Base-by-base conservation (phyloP, 2,888 invertebrate species). In the Meandrusa payeni region DNA sequence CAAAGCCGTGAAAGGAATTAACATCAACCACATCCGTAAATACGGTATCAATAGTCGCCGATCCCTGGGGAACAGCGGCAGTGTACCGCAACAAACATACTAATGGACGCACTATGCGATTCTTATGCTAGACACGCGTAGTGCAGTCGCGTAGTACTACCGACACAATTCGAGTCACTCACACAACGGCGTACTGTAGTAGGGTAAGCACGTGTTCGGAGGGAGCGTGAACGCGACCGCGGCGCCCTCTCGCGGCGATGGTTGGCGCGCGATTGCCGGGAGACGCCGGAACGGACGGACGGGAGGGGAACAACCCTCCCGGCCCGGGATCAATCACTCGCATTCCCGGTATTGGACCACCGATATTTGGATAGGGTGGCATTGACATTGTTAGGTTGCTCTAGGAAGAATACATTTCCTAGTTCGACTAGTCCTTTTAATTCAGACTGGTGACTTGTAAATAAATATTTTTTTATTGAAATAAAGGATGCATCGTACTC, bases 231-330 rank as follows among this genome's bases (percentile, higher is more conserved):
- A 57, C 46, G 54, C 57, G 62, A 70, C 56, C 45, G 52, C 56
- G 61, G 67, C 83, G 83, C 82, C 86, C 82, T 81, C 80, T 67
- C 83, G 74, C 83, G 81, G 74, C 85, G 59, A 67, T 72, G 78
- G 80, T 73, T 72, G 69, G 81, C 85, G 85, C 82, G 81, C 86
- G 77, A 77, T 74, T 86, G 86, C 70, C 69, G 74, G 65, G 65
- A 57, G 55, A 57, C 55, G 57, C 54, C 51, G 52, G 55, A 58
- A 54, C 46, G 50, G 63, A 59, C 64, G 70, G 69, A 57, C 59
- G 73, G 69, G 74, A 73, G 76, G 77, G 80, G 76, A 73, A 76
- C 76, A 78, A 77, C 81, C 83, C 82, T 72, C 69, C n/a, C 55
- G 57, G 45, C 48, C 48, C 59, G 63, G 72, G 71, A 73, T 73